Percentiles rank a stretch among this genome's conserved stretches.
These are phyloP conservation scores for Ptychochromis oligacanthus DNA, from an alignment of 2,113 vertebrate genomes.

Conservation along the genomic window DNA sequence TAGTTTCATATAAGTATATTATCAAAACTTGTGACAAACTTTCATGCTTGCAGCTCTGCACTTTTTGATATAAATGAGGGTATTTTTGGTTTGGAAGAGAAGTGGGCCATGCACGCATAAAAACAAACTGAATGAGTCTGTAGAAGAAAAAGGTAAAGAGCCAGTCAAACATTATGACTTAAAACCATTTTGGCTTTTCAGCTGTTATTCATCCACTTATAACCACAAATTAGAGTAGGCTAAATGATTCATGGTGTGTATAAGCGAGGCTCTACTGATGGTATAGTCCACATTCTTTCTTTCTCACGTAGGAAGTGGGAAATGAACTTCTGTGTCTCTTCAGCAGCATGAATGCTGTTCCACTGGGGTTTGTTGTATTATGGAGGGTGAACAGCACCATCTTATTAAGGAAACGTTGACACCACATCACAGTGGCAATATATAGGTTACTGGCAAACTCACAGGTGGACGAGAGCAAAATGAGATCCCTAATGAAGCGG, in stretches of 20 bases:
- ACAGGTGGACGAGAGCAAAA: background rate
- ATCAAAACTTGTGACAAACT: background rate
- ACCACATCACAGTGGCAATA: accelerated
- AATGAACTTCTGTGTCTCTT: background rate
- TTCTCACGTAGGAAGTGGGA: background rate
- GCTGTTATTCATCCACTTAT: too few species aligned
- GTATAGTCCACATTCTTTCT: background rate
- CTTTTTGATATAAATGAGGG: background rate
- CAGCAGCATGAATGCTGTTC: background rate
- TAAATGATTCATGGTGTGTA: background rate
- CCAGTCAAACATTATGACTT: too few species aligned
- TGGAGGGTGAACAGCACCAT: accelerated
- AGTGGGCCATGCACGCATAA: too few species aligned
- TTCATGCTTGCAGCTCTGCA: background rate
- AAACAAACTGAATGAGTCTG: background rate
- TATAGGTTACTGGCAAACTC: background rate
- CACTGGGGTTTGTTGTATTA: background rate
- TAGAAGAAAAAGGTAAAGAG: background rate
- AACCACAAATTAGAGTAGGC: background rate
- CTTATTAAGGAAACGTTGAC: background rate
- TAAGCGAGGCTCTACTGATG: accelerated
- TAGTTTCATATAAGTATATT: background rate
- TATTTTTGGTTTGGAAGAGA: background rate
- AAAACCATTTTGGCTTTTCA: too few species aligned
- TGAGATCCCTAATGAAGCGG: background rate